Conservation (phyloP, 2,797 vertebrate species). For the Synaphobranchus kaupii region DNA sequence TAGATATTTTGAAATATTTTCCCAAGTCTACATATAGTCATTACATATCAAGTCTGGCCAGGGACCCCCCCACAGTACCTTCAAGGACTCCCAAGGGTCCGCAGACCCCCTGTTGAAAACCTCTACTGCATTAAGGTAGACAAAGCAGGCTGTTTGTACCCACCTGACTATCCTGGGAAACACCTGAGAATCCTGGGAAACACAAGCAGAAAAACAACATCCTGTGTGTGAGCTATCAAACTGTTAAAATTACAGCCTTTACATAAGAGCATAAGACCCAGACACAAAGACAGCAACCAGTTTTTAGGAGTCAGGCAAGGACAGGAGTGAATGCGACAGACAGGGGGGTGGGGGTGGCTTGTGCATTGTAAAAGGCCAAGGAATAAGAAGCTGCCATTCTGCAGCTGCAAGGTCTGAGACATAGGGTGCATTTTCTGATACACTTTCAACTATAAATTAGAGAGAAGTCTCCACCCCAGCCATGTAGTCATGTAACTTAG, state of each 20-base stretch:
- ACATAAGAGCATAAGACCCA: neutral
- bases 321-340: neutral
- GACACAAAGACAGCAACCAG: neutral
- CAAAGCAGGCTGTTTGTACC: neutral
- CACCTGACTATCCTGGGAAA: neutral
- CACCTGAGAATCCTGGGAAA: neutral
- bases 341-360: slow-evolving; percentile 7
- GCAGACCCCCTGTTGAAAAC: too few species aligned
- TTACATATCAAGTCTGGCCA: too few species aligned
- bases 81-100: too few species aligned
- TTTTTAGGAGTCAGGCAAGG: slow-evolving; percentile 10
- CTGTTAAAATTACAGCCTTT: neutral
- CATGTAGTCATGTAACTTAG: neutral
- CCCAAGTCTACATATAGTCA: too few species aligned
- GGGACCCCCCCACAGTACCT: too few species aligned
- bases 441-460: slow-evolving; percentile 6
- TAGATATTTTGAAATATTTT: too few species aligned
- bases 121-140: neutral
- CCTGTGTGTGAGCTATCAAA: neutral
- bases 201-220: neutral
- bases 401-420: neutral
- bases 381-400: neutral
- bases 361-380: neutral
- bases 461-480: slow-evolving; percentile 14
- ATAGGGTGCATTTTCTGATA: neutral